Conservation (phyloP, 2,888 invertebrate species). For the Mythimna vitellina region DNA sequence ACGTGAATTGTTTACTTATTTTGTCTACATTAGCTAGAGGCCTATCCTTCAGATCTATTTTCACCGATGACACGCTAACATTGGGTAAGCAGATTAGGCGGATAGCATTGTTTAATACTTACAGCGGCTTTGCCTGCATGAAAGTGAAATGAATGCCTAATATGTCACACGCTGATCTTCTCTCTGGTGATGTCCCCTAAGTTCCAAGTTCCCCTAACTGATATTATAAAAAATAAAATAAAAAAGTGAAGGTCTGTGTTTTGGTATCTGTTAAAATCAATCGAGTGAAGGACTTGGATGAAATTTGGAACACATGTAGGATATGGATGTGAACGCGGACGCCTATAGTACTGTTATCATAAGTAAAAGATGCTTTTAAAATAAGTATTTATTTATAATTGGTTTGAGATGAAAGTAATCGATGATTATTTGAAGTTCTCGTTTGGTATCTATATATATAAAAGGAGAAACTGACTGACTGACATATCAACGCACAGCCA, state of each 20-base stretch:
- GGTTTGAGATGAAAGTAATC: not conserved
- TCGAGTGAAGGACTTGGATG: not conserved
- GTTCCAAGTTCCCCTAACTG: too few species aligned
- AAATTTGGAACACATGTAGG: not conserved
- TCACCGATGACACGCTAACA: conserved; percentile 5
- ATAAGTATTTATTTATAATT: not conserved
- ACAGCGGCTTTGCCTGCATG: too few species aligned
- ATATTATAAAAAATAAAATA: too few species aligned
- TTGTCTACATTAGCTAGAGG: not conserved
- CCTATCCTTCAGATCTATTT: conserved; percentile 18
- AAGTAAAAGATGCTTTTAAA: too few species aligned
- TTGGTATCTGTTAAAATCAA: not conserved
- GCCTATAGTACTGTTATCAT: too few species aligned
- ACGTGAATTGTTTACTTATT: conserved; percentile 26
- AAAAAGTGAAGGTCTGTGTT: not conserved
- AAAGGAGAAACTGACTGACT: too few species aligned
- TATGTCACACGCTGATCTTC: too few species aligned
- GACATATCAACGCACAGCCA: too few species aligned
- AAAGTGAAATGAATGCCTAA: too few species aligned
- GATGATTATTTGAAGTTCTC: not conserved
- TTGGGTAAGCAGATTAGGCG: not conserved
- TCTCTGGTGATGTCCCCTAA: too few species aligned
- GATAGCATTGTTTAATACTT: not conserved
- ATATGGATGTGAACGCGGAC: not conserved
- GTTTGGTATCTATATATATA: too few species aligned